Evolutionary conservation across 2,888 invertebrate genomes (phyloP), one percentile per base, ranked within the genome.

Genomic region (Chrysomela aeneicollis): DNA sequence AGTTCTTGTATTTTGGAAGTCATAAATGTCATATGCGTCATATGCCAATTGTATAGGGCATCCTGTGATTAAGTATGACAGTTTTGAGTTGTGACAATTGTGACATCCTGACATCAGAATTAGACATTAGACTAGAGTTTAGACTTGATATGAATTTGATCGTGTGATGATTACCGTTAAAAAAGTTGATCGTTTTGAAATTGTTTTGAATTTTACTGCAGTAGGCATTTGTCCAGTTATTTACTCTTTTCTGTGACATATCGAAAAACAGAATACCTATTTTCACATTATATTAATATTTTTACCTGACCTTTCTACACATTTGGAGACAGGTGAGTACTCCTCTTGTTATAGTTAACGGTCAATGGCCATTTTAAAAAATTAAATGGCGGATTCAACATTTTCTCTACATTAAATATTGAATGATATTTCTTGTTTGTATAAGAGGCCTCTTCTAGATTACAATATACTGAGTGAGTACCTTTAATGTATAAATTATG

Each of bases 321-420:
- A 42, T 42, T 15, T 42, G 10, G 9, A 15, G 15, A 42, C 15
- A 42, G 42, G 42, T 42, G 42, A 42, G 42, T 42, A 42, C 15
- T 35, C 35, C 3, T 5, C 26, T 26, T 3, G 26, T 6, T 26
- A 26, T 26, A 26, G 6, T 26, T 26, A 42, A 42, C 42, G 42
- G 60, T 60, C 60, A 60, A 52, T 52, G 60, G 60, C 60, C 52
- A 60, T 60, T 60, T 60, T 50, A 59, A 59, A 12, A 8, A 19
- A 35, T 57, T 57, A 57, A 57, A 57, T 57, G 57, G 57, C 42
- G 46, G 17, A 46, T 57, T 57, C 22, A 21, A 26, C 26, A 18
- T 22, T 26, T 18, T 26, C 42, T 35, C 26, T 35, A 35, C 35
- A 35, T 35, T 6, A 26, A 6, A 26, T 6, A 26, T 26, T 26